Evolutionary conservation across 2,113 vertebrate genomes (phyloP).

Genomic region (Lota lota): DNA sequence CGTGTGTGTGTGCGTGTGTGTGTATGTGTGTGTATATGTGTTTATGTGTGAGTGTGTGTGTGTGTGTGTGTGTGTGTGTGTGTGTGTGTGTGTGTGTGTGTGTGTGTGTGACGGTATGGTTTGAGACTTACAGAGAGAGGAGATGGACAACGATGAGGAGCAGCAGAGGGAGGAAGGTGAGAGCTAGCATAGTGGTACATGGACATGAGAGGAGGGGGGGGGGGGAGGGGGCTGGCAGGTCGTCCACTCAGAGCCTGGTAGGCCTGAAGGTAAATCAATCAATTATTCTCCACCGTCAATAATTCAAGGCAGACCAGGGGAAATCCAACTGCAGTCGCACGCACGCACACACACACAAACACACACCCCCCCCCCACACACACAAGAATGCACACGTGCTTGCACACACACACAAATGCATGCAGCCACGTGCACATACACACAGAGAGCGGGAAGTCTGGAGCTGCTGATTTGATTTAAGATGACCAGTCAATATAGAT

Average conservation of each 20-base stretch:
- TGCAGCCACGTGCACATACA: slow-evolving; percentile 11
- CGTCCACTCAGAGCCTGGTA: slow-evolving; percentile 60
- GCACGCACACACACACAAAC: slow-evolving; percentile 14
- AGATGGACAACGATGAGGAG: not conserved
- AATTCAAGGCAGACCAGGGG: slow-evolving; percentile 65
- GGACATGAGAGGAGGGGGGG: slow-evolving; percentile 28
- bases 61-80: no score
- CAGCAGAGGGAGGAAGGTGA: not conserved
- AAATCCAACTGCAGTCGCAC: slow-evolving; percentile 8
- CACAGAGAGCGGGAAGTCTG: slow-evolving; percentile 24
- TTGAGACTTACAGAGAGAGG: not conserved
- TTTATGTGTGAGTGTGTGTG: no score
- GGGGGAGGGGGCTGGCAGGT: slow-evolving; percentile 45
- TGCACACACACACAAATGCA: slow-evolving; percentile 24
- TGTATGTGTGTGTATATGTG: no score
- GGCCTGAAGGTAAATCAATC: slow-evolving; percentile 75
- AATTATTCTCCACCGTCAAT: slow-evolving; percentile 74
- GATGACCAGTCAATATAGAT: slow-evolving; percentile 71
- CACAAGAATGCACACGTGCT: slow-evolving; percentile 6
- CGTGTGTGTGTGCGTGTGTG: no score
- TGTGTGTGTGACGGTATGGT: not conserved
- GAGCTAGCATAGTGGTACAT: not conserved
- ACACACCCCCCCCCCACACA: not conserved
- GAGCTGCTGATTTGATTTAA: slow-evolving; percentile 73
- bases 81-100: no score